Evolutionary conservation across 2,113 vertebrate genomes (phyloP), one percentile per base, ranked within the genome.

Genomic region (Scopus umbretta): DNA sequence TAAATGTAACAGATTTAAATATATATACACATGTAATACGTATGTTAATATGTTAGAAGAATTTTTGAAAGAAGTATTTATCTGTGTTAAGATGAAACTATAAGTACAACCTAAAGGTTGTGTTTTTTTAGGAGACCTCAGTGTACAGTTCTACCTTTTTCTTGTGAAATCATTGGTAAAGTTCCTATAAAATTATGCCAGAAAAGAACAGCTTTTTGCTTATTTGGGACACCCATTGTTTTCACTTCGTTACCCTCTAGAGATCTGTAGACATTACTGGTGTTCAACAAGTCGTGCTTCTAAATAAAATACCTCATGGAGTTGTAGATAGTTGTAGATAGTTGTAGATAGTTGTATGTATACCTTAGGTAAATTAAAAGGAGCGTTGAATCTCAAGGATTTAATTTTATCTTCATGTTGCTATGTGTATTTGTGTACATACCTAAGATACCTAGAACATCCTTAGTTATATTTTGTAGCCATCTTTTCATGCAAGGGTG

Each of bases 381-480:
- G 10, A 27, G 21, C 1, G 0, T 2, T 72, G 11, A 9, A 65
- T 82, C 32, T 65, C 49, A n/a, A 43, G 62, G 52, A 16, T 38
- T 88, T 42, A 50, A 50, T 81, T 91, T 87, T 67, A 5, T 62
- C 16, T 66, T 91, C 11, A 5, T 27, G 20, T 71, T 72, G 32
- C 58, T 55, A 0, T 25, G 4, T 63, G 21, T 66, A 8, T 74
- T 78, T 94, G 40, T 68, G 22, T 80, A 34, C 5, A 5, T 63
- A 19, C 2, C 1, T n/a, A 18, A 79, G 55, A 25, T 26, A 14
- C 3, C 20, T 72, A 20, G 29, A 50, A 27, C 1, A 1, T 29
- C 72, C 8, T 40, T 42, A 59, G 20, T 74, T 84, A 2, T 27
- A n/a, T 83, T 80, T 80, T 25, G 29, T 55, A 63, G 13, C 26